phyloP scores from a whole-genome alignment of 1,140 invertebrate genomes.

The Danaus plexippus region DNA sequence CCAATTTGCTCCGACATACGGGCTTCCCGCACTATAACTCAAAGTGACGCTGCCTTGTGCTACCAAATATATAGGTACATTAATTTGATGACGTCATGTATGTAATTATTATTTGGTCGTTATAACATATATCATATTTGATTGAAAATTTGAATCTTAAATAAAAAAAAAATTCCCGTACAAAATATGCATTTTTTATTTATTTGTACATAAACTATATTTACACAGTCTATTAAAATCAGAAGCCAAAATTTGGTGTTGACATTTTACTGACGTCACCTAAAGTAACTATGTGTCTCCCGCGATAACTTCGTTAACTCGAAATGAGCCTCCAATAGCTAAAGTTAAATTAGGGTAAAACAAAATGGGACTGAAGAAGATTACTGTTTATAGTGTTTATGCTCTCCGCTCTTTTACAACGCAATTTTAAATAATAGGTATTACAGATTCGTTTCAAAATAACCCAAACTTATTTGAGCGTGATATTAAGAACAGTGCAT shows the following conservation, averaged over 20 bases:
- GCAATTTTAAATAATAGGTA: constrained; percentile 15
- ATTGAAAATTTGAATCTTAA: too few relatives aligned
- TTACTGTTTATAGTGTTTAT: constrained; percentile 30
- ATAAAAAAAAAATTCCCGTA: too few relatives aligned
- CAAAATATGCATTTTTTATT: too few relatives aligned
- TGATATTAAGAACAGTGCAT: too few relatives aligned
- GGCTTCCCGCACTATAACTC: constrained; percentile 24
- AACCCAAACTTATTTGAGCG: too few relatives aligned
- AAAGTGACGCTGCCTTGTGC: constrained; percentile 24
- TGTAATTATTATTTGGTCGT: too few relatives aligned
- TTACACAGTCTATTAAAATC: too few relatives aligned
- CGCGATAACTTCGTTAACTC: constrained; percentile 44
- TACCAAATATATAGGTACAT: constrained; percentile 17
- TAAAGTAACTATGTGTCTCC: constrained; percentile 13
- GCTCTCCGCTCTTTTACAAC: constrained; percentile 10
- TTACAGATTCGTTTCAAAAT: too few relatives aligned
- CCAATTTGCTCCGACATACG: constrained; percentile 30
- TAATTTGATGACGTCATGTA: constrained; percentile 12
- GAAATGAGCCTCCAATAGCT: constrained; percentile 47
- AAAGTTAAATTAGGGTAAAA: constrained; percentile 54
- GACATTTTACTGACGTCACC: background rate
- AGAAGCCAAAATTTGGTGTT: too few relatives aligned
- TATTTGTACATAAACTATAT: too few relatives aligned
- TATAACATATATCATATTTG: too few relatives aligned
- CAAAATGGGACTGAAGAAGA: constrained; percentile 36